Conservation (phyloP, 2,888 invertebrate species). For the Dicroscelio sp. region DNA sequence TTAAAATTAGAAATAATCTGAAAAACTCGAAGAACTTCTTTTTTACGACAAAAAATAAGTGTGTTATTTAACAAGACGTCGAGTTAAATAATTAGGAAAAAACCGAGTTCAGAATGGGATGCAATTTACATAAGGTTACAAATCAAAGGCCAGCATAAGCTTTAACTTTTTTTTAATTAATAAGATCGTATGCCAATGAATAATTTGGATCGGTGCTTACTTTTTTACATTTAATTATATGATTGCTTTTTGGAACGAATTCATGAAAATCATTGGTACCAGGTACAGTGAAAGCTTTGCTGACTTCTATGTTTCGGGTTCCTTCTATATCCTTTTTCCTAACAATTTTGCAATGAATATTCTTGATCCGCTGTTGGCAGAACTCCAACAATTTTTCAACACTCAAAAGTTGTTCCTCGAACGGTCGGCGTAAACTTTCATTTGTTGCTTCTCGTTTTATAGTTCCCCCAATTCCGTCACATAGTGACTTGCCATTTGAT, state of each 20-base stretch:
- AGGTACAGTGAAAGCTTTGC: constrained; percentile 20
- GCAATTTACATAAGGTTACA: neutral
- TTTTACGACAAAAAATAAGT: neutral
- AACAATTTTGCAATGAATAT: constrained; percentile 12
- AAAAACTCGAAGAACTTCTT: neutral
- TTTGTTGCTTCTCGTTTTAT: constrained; percentile 53
- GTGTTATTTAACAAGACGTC: neutral
- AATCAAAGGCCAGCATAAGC: neutral
- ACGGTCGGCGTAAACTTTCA: constrained; percentile 52
- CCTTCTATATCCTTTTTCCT: neutral
- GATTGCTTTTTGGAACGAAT: constrained; percentile 18
- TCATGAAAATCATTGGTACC: constrained; percentile 31
- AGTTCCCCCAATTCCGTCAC: constrained; percentile 48
- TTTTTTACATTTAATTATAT: constrained; percentile 24
- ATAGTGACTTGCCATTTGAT: constrained; percentile 51
- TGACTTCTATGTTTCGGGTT: neutral
- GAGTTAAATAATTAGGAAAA: neutral
- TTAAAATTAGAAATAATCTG: neutral
- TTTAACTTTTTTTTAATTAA: constrained; percentile 14
- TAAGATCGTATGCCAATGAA: neutral
- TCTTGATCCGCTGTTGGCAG: neutral
- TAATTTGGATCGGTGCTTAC: constrained; percentile 22
- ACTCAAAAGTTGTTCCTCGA: constrained; percentile 33
- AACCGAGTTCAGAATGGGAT: neutral
- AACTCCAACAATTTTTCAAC: constrained; percentile 1